A percentile compares a stretch with the other conserved stretches of the same genome.
These are phyloP conservation scores for Erethizon dorsatum DNA, from an alignment of 2,797 vertebrate genomes.

Conservation along the genomic window DNA sequence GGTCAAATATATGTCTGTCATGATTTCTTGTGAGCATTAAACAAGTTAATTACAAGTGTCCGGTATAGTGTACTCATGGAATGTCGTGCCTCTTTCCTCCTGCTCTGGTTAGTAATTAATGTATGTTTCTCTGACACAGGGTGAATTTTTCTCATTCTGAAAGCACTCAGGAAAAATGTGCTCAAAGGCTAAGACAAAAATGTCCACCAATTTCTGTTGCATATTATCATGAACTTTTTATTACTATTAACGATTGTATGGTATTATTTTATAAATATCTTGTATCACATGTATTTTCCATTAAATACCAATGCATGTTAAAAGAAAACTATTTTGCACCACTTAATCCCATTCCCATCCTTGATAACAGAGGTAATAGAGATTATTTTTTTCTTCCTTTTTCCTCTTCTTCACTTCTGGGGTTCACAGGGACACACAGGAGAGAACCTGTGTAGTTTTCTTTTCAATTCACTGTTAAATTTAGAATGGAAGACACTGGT, in stretches of 20 bases:
- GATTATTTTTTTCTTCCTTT: not conserved
- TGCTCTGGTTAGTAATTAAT: not conserved
- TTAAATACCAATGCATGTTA: not conserved
- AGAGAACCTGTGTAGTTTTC: conserved; percentile 20
- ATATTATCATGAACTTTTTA: not conserved
- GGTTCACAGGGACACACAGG: not conserved
- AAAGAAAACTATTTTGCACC: not conserved
- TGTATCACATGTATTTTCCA: not conserved
- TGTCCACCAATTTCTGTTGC: not conserved
- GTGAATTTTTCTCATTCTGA: not conserved
- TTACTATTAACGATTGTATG: not conserved
- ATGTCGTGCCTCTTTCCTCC: not conserved
- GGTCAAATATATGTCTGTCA: not conserved
- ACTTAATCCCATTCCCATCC: not conserved
- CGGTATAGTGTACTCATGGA: not conserved
- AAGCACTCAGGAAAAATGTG: not conserved
- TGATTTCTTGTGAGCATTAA: not conserved
- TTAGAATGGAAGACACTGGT: not conserved
- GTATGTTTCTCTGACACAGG: not conserved
- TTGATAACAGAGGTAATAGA: not conserved
- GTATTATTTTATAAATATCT: not conserved
- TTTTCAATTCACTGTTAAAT: not conserved
- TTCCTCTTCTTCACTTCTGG: not conserved
- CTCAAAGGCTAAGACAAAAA: not conserved
- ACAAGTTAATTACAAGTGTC: not conserved